phyloP scores from a whole-genome alignment of 2,113 vertebrate species.

The Ctenodactylus gundi region DNA sequence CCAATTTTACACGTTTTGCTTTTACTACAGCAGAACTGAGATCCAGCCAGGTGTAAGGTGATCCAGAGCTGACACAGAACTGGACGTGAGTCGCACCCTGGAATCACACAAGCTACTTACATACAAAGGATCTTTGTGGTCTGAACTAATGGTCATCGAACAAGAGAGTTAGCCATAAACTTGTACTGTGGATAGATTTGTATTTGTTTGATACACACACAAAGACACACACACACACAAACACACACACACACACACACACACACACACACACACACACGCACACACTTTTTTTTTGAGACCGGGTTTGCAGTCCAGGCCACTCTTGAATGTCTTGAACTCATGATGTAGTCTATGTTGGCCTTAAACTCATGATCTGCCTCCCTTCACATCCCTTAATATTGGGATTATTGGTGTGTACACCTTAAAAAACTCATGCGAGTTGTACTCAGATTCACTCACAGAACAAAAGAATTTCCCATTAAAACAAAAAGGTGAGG shows the following conservation, averaged over 20 bases:
- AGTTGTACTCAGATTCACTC: not conserved
- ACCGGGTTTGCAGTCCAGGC: not conserved
- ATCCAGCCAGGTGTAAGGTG: no score
- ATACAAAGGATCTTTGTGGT: not conserved
- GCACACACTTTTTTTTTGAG: not conserved
- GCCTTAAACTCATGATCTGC: not conserved
- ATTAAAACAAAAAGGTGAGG: not conserved
- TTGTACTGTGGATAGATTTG: not conserved
- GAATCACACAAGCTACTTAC: not conserved
- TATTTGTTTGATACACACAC: no score
- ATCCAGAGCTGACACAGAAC: not conserved
- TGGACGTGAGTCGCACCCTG: not conserved
- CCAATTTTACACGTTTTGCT: slow-evolving; percentile 20
- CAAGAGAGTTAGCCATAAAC: not conserved
- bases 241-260: not conserved
- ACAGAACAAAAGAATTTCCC: not conserved
- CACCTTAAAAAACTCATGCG: not conserved
- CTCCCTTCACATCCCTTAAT: not conserved
- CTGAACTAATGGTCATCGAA: not conserved
- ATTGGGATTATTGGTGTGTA: not conserved
- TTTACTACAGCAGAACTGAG: not conserved
- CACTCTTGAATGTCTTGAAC: not conserved
- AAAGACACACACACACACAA: not conserved
- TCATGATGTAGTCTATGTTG: not conserved
- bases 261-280: not conserved